Evolutionary conservation across 2,797 vertebrate genomes (phyloP).

Genomic region (Botia almorhae): DNA sequence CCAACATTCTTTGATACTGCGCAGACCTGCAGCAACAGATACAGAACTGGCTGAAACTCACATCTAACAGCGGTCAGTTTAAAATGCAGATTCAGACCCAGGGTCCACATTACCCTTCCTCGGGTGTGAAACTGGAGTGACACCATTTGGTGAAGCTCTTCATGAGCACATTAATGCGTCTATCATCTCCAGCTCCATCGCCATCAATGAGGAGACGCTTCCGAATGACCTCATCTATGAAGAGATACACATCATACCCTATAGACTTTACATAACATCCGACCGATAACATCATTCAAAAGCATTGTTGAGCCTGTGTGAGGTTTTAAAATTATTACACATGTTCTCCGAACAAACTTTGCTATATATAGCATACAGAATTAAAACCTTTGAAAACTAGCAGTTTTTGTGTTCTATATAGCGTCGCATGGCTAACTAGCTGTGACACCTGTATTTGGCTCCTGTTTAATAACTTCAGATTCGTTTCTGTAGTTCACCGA

Average conservation of each 20-base stretch:
- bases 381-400: not conserved
- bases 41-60: not conserved
- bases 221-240: conserved; percentile 90
- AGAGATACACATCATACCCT: not conserved
- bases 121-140: conserved; percentile 85
- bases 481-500: not conserved
- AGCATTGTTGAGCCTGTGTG: too few species aligned
- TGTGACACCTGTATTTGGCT: not conserved
- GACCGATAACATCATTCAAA: not conserved
- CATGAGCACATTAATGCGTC: conserved; percentile 93
- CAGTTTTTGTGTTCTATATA: not conserved
- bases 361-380: not conserved
- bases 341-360: not conserved
- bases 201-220: conserved; percentile 97
- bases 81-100: not conserved
- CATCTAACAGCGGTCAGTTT: not conserved
- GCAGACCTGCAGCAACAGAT: conserved; percentile 81
- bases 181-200: conserved; percentile 95
- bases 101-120: conserved; percentile 85
- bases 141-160: conserved; percentile 99
- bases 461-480: not conserved
- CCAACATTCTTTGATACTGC: conserved; percentile 95
- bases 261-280: not conserved
- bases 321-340: too few species aligned
- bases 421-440: conserved; percentile 20